phyloP scores from a whole-genome alignment of 2,113 vertebrate genomes.

The Casuarius casuarius region DNA sequence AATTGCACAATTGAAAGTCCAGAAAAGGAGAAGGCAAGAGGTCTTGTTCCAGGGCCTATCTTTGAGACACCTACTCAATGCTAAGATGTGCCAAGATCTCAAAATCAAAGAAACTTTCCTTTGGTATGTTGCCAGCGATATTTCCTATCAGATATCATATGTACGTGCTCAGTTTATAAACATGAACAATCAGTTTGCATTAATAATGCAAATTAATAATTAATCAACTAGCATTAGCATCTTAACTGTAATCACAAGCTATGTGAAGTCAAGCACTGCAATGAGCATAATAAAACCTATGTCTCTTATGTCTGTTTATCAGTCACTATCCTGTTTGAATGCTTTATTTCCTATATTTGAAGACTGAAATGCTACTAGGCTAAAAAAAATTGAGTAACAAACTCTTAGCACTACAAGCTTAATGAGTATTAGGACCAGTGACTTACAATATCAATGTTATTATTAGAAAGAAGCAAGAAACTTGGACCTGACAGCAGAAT shows the following conservation, averaged over 20 bases:
- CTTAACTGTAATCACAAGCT: background rate
- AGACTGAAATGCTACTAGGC: background rate
- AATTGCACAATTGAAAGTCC: background rate
- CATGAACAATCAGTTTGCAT: background rate
- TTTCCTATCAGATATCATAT: background rate
- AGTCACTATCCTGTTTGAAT: background rate
- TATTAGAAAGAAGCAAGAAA: background rate
- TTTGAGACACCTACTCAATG: background rate
- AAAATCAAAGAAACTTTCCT: background rate
- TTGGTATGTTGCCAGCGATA: background rate
- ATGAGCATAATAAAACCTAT: background rate
- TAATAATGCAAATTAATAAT: background rate
- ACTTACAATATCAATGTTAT: background rate
- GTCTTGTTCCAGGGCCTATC: background rate
- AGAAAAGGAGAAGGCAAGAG: background rate
- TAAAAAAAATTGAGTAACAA: background rate
- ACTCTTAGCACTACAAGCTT: background rate
- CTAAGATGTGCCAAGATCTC: background rate
- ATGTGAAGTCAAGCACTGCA: background rate
- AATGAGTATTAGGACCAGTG: background rate
- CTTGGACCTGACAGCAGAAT: background rate
- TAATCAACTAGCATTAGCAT: background rate
- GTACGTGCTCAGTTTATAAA: background rate
- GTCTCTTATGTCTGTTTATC: background rate
- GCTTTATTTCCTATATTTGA: background rate